Percentiles rank a stretch among this genome's conserved stretches.
Evolutionary conservation across 2,888 invertebrate genomes (phyloP).

Genomic region (Lithosia quadra): DNA sequence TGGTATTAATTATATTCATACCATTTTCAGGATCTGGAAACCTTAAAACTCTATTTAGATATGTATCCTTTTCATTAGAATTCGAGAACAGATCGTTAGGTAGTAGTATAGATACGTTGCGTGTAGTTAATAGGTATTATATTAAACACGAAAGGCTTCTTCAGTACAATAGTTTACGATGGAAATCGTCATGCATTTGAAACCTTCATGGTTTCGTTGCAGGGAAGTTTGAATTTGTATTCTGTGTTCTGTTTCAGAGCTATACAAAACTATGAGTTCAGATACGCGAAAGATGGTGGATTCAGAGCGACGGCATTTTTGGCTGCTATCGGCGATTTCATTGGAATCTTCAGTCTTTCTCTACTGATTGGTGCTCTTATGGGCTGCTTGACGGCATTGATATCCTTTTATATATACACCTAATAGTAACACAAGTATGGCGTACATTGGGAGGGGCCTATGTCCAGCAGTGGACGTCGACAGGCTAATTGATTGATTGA

Average conservation of each 20-base stretch:
- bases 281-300: constrained; percentile 94
- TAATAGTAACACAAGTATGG: not conserved
- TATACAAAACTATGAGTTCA: constrained; percentile 94
- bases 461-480: too few species aligned
- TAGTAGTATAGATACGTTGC: not conserved
- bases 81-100: not conserved
- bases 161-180: too few species aligned
- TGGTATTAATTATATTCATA: not conserved
- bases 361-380: constrained; percentile 96
- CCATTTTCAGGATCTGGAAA: not conserved
- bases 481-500: too few species aligned
- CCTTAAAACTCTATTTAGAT: not conserved
- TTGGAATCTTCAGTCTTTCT: constrained; percentile 96
- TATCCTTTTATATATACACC: constrained; percentile 90
- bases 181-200: not conserved
- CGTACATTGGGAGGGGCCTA: too few species aligned
- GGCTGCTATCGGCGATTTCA: constrained; percentile 95
- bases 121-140: too few species aligned
- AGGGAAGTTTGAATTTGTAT: not conserved
- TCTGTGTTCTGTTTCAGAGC: constrained; percentile 85
- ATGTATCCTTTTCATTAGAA: not conserved
- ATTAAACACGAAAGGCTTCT: too few species aligned
- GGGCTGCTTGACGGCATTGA: constrained; percentile 97
- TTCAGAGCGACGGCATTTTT: constrained; percentile 96
- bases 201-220: not conserved